phyloP scores from a whole-genome alignment of 2,797 vertebrate species.

The Neomorphus geoffroyi region DNA sequence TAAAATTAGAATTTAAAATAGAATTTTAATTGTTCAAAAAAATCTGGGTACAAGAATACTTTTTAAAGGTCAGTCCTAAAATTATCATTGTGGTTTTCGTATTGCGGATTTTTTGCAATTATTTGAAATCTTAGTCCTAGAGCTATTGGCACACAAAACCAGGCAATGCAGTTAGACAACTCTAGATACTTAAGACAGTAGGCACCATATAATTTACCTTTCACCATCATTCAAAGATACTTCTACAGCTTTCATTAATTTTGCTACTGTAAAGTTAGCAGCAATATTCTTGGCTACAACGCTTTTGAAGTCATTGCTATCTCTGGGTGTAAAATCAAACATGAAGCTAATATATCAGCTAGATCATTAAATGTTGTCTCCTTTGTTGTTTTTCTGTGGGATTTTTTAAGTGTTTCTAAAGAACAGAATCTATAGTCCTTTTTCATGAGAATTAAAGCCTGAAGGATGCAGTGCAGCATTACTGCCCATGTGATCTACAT shows the following conservation, averaged over 20 bases:
- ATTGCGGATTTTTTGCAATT: neutral
- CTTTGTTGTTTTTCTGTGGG: neutral
- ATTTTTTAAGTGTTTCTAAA: neutral
- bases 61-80: neutral
- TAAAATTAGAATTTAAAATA: neutral
- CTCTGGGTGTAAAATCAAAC: neutral
- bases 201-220: neutral
- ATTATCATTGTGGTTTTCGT: neutral
- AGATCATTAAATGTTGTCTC: neutral
- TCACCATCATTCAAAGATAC: neutral
- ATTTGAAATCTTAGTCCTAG: neutral
- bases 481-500: rapidly evolving
- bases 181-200: neutral
- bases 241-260: neutral
- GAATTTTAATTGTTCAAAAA: neutral
- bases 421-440: neutral
- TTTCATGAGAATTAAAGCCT: neutral
- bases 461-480: neutral
- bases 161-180: neutral
- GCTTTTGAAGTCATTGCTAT: neutral
- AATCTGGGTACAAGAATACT: neutral
- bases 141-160: neutral
- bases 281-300: neutral
- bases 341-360: neutral
- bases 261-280: neutral